Evolutionary conservation across 2,888 invertebrate species (phyloP), one percentile per base, ranked within the genome.

Genomic region (Calephelis perditalis): DNA sequence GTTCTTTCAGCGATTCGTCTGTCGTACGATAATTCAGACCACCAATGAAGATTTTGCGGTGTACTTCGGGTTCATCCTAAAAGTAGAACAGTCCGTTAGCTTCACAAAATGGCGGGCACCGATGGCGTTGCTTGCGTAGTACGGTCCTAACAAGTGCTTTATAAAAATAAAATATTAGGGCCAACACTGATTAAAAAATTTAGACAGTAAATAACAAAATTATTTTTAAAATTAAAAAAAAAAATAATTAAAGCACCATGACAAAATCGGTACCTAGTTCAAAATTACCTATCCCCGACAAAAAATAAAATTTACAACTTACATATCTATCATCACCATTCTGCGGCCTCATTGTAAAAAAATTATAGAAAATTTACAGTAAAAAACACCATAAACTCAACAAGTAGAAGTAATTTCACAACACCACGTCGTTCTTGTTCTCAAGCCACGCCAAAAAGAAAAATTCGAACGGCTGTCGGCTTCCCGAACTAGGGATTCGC

Each of bases 21-120:
- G 97, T 96, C 4, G 98, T 98, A 66, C 97, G 94, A 80, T 98
- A 98, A 81, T 98, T 98, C 45, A 99, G 87, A 12, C 98, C 98
- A 52, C 98, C 99, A 76, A 99, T 98, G 78, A 99, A 99, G 63
- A 99, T 92, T 82, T 99, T 99, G 54, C 98, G 92, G 77, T 96
- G 95, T 71, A 96, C 95, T 83, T 97, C 97, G 1, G 95, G 95
- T 81, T 96, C 96, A 69, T 93, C 90, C 90, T 90, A 82, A 78
- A 89, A 87, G 76, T 81, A 77, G 79, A 77, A 75, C 82, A 75
- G 72, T 65, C 68, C 65, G 67, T 76, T 52, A 52, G 26, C 49
- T 35, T 65, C 79, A 88, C 90, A 89, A 90, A 81, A 90, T 89
- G 90, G 90, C 90, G 86, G 84, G 40, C 40, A 37, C 37, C 40